Base-by-base conservation (phyloP, 2,113 vertebrate species). In the Dissostichus mawsoni region DNA sequence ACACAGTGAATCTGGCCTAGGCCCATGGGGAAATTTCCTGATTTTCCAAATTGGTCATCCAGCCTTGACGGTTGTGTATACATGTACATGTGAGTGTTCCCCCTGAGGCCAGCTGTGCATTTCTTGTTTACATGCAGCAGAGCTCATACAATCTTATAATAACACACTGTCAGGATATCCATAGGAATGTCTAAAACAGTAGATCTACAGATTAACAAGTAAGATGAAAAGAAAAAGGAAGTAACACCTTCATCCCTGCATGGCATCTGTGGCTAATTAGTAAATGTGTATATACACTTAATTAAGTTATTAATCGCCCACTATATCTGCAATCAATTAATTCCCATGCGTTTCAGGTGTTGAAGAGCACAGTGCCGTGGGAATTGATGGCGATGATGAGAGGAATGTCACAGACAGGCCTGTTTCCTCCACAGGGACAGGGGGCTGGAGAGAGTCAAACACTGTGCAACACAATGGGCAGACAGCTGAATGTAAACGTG, bases 401-500 rank as follows among this genome's bases (percentile, higher is more conserved):
- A 52, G 55, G 53, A 74, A 80, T 80, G 86, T 53, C 66, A 75
- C 74, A 57, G 67, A 9, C 78, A 41, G 84, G 86, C 86, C 82
- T 12, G 33, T 57, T 62, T 74, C 67, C 64, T 68, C 17, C 50
- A 61, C 72, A 56, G 45, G 65, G 44, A 79, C 51, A 17, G 47
- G 58, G 62, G 55, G 69, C 69, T 17, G 78, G 71, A 64, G 77
- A 62, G 75, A 81, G 68, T 17, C 67, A 75, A 61, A 77, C 53
- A 48, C 71, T 2, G 74, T 47, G 72, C 18, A 82, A 50, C 80
- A 76, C 76, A 69, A 81, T 70, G 72, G 53, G 63, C 74, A 79
- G 63, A 75, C 55, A 65, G 57, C 78, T 67, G 74, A 88, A 91
- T 92, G 94, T 67, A 94, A 95, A 95, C 94, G 94, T 95, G 94